A percentile compares a stretch with the other conserved stretches of the same genome.
Conservation (phyloP, 2,113 vertebrate genomes). For the Ardeotis arabs region DNA sequence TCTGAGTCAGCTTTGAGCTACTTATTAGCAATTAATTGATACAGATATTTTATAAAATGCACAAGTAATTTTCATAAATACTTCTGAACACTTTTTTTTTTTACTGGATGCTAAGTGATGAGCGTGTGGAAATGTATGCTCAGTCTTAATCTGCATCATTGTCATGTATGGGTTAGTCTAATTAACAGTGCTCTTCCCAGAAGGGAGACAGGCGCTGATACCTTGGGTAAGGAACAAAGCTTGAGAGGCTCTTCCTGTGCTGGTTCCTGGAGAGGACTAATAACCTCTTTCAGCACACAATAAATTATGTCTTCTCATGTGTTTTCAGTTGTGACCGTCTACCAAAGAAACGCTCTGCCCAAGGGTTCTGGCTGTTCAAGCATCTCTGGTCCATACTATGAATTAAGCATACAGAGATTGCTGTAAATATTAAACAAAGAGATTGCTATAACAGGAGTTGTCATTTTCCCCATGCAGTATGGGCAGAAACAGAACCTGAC, state of each 20-base stretch:
- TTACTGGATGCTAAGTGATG: background rate
- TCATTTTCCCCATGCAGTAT: background rate
- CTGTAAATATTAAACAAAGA: background rate
- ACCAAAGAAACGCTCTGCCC: background rate
- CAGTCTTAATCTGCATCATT: background rate
- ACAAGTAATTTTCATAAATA: background rate
- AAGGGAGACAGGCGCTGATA: background rate
- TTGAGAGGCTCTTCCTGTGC: background rate
- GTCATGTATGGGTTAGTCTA: background rate
- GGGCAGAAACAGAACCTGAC: background rate
- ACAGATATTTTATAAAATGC: background rate
- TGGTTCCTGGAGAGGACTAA: background rate
- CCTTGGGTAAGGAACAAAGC: background rate
- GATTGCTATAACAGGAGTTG: background rate
- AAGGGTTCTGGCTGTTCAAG: background rate
- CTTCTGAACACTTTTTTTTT: background rate
- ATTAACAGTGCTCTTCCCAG: background rate
- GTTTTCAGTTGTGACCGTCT: background rate
- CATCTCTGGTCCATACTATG: background rate
- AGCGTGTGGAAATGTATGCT: background rate
- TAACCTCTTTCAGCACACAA: background rate
- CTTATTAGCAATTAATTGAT: conserved; percentile 26
- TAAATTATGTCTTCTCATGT: background rate
- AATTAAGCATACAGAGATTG: background rate
- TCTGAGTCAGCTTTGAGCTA: conserved; percentile 8